Evolutionary conservation across 1,140 invertebrate species (phyloP).

Genomic region (Lucilia sericata): DNA sequence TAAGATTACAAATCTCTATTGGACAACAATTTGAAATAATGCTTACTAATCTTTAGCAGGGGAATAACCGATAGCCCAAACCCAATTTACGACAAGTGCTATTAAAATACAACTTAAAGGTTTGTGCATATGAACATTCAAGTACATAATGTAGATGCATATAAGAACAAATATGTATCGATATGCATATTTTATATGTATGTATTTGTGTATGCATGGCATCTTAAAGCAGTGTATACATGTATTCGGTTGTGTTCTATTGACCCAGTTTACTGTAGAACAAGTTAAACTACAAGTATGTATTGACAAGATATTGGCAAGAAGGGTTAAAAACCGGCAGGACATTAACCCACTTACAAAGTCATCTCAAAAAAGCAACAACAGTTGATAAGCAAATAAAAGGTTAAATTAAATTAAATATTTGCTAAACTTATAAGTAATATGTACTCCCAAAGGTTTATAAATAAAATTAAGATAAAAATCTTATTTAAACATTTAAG

Average conservation of each 20-base stretch:
- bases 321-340: constrained; percentile 16
- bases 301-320: constrained; percentile 13
- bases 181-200: background rate
- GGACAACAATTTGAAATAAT: too few relatives aligned
- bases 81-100: background rate
- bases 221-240: background rate
- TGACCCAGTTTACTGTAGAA: constrained; percentile 1
- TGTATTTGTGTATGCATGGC: background rate
- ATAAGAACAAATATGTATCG: background rate
- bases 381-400: background rate
- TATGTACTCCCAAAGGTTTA: background rate
- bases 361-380: background rate
- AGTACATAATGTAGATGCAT: background rate
- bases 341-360: constrained; percentile 26
- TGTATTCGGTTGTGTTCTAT: background rate
- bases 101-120: background rate
- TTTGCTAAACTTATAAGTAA: background rate
- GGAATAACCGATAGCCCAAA: background rate
- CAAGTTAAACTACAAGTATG: background rate
- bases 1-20: too few relatives aligned
- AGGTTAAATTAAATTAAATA: background rate
- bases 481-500: background rate
- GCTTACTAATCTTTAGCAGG: background rate
- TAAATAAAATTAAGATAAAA: background rate
- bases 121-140: background rate